These are phyloP conservation scores for Hirtodrosophila confusa DNA, from an alignment of 2,888 invertebrate genomes.

Conservation along the genomic window DNA sequence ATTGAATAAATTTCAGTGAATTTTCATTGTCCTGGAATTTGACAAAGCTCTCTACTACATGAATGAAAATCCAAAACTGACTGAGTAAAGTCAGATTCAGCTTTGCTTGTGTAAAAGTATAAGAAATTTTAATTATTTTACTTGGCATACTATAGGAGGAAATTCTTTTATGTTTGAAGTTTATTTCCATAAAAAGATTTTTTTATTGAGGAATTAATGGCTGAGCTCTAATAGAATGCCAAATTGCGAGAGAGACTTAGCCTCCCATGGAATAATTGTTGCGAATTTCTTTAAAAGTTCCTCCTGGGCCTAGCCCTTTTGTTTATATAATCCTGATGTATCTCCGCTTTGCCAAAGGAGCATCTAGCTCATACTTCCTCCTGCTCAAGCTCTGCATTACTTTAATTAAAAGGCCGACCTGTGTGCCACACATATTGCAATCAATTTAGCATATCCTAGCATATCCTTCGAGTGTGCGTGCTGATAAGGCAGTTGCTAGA, in stretches of 20 bases:
- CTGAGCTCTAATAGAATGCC: too few relatives aligned
- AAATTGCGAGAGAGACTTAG: too few relatives aligned
- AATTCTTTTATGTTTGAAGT: not conserved
- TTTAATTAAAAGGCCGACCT: slow-evolving; percentile 55
- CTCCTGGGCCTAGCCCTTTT: not conserved
- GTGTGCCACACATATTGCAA: slow-evolving; percentile 17
- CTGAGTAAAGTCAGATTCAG: not conserved
- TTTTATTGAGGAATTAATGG: too few relatives aligned
- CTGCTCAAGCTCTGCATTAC: slow-evolving; percentile 4
- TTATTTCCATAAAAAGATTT: not conserved
- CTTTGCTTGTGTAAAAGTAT: not conserved
- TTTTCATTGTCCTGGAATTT: slow-evolving; percentile 13
- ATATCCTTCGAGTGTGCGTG: slow-evolving; percentile 49
- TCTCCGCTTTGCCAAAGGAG: not conserved
- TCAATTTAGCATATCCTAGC: slow-evolving; percentile 20
- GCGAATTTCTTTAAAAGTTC: not conserved
- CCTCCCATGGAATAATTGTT: not conserved
- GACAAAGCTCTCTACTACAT: slow-evolving; percentile 3
- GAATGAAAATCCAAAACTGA: slow-evolving; percentile 18
- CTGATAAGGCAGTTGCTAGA: slow-evolving; percentile 50
- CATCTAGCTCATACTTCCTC: not conserved
- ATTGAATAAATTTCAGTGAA: slow-evolving; percentile 9
- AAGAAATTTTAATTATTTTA: not conserved
- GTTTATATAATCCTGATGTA: not conserved
- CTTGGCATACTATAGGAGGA: slow-evolving; percentile 4